A percentile compares a stretch with the other conserved stretches of the same genome.
Evolutionary conservation across 2,113 vertebrate species (phyloP).

Genomic region (Empidonax traillii): DNA sequence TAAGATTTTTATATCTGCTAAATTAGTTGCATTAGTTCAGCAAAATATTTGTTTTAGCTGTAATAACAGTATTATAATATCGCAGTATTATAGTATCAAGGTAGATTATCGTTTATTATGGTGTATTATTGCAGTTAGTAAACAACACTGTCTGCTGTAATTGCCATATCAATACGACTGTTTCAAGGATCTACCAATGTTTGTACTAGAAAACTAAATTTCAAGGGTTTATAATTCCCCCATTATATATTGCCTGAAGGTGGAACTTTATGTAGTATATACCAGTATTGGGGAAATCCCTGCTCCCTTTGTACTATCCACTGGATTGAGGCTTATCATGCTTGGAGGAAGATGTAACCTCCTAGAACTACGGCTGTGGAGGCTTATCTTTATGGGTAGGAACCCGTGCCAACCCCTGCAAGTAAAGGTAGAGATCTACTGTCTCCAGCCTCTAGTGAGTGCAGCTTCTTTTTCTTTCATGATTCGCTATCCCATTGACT

Average conservation of each 20-base stretch:
- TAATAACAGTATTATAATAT: not conserved
- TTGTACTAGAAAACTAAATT: conserved; percentile 35
- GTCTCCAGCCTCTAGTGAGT: not conserved
- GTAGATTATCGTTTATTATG: not conserved
- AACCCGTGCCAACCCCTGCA: not conserved
- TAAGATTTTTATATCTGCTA: not conserved
- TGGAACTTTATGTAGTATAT: not conserved
- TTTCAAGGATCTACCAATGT: conserved; percentile 12
- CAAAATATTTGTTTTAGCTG: conserved; percentile 34
- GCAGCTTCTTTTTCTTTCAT: not conserved
- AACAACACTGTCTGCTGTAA: not conserved
- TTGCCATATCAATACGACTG: not conserved
- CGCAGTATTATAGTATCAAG: not conserved
- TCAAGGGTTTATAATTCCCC: conserved; percentile 22
- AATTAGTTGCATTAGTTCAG: not conserved
- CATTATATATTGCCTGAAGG: conserved; percentile 16
- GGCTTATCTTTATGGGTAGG: conserved; percentile 24
- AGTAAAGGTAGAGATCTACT: not conserved
- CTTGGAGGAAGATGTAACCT: conserved; percentile 21
- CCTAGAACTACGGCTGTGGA: not conserved
- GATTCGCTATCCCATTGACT: not conserved
- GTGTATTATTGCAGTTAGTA: conserved; percentile 9
- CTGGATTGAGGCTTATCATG: not conserved
- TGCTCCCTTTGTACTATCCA: not conserved
- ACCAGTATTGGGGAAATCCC: conserved; percentile 14